Percentiles rank a stretch among this genome's conserved stretches.
These are phyloP conservation scores for Eublepharis macularius DNA, from an alignment of 2,113 vertebrate species.

Conservation along the genomic window DNA sequence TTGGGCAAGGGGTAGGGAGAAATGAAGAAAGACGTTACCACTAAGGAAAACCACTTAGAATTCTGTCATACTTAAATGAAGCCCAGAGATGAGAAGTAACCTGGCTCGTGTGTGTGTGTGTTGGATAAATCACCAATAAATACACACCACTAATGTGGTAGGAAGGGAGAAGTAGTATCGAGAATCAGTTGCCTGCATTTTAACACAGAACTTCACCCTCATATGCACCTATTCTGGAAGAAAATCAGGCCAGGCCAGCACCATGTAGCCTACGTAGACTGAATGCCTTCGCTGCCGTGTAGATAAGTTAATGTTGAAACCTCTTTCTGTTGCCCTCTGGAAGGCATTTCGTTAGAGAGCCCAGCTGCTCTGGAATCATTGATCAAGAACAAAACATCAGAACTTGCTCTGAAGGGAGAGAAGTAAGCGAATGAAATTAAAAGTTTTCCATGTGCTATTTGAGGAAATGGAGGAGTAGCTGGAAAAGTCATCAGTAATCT, in stretches of 20 bases:
- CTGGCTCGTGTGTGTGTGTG: neutral
- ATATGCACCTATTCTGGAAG: neutral
- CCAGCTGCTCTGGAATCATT: slow-evolving; percentile 13
- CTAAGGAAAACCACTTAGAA: neutral
- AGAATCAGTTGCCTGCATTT: neutral
- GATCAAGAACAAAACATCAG: neutral
- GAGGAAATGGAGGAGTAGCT: neutral
- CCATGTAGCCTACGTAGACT: neutral
- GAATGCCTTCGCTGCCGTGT: neutral
- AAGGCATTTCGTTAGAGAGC: neutral
- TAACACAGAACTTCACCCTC: neutral
- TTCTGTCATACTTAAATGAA: neutral
- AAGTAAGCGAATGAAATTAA: neutral
- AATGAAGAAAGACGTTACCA: neutral
- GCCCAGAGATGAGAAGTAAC: neutral
- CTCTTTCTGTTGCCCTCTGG: neutral
- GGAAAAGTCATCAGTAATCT: neutral
- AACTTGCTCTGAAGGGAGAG: neutral
- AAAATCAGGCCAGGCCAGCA: neutral
- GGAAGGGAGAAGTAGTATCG: neutral
- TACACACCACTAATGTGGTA: neutral
- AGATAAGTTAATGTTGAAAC: neutral
- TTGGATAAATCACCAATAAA: neutral
- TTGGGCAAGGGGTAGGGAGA: neutral
- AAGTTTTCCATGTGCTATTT: neutral